Evolutionary conservation across 1,140 invertebrate species (phyloP).

Genomic region (Microplitis demolitor): DNA sequence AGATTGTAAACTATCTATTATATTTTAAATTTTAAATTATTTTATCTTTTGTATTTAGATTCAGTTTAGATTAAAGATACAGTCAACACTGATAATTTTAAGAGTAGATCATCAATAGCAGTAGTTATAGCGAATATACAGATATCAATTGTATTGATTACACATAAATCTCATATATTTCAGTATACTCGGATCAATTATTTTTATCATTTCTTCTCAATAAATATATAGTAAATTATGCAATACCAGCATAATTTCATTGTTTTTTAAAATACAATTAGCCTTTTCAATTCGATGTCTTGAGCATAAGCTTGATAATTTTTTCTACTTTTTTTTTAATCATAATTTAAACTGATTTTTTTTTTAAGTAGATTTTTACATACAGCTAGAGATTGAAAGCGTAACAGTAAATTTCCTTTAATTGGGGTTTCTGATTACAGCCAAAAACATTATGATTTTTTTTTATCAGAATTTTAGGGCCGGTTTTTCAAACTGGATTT

Average conservation of each 20-base stretch:
- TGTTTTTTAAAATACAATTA: background rate
- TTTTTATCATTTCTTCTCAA: background rate
- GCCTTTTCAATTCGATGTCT: conserved; percentile 16
- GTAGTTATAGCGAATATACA: background rate
- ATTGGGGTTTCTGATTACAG: conserved; percentile 14
- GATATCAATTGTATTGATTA: background rate
- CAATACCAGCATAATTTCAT: background rate
- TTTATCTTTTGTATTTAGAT: background rate
- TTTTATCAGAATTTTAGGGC: background rate
- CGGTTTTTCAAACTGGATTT: too few species aligned
- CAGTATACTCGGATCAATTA: background rate
- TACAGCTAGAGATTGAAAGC: conserved; percentile 2
- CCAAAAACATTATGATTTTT: background rate
- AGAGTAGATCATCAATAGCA: background rate
- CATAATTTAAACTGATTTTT: background rate
- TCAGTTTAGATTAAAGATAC: background rate
- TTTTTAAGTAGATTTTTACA: background rate
- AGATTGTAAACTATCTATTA: too few species aligned
- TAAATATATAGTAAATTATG: background rate
- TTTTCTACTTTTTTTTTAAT: background rate
- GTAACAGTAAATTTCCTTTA: conserved; percentile 4
- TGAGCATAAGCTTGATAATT: background rate
- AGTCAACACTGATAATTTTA: background rate
- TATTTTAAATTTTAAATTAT: too few species aligned
- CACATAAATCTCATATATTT: background rate